These are phyloP conservation scores for Paralvinella palmiformis DNA, from an alignment of 1,140 invertebrate species.

Conservation along the genomic window DNA sequence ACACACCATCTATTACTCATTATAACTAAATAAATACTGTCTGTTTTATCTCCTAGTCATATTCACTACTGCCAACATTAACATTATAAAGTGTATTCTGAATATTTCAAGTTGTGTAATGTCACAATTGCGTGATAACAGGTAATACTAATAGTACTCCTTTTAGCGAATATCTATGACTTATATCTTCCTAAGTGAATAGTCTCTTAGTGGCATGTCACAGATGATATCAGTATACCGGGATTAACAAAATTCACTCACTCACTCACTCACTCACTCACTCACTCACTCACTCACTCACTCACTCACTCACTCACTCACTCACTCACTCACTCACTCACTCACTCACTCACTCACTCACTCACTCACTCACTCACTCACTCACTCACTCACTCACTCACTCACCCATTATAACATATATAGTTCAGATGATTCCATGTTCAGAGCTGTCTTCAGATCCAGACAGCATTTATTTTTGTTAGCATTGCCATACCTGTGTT, in stretches of 20 bases:
- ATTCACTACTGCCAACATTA: too few species aligned
- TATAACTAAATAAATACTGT: too few species aligned
- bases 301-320: conserved; percentile 6
- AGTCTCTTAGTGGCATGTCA: not conserved
- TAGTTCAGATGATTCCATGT: too few species aligned
- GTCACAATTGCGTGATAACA: not conserved
- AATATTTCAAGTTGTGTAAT: not conserved
- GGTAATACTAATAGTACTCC: not conserved
- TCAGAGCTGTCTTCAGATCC: too few species aligned
- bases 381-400: too few species aligned
- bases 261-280: conserved; percentile 6
- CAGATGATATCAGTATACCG: not conserved
- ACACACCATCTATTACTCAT: too few species aligned
- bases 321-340: not conserved
- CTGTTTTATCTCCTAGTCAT: too few species aligned
- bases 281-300: conserved; percentile 6
- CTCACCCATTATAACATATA: too few species aligned
- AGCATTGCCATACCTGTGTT: too few species aligned
- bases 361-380: too few species aligned
- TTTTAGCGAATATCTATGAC: not conserved
- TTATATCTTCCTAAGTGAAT: not conserved
- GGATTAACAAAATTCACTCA: conserved; percentile 2
- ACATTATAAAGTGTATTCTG: too few species aligned
- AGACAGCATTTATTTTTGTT: too few species aligned
- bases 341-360: not conserved